These are phyloP conservation scores for Cichlasoma orientale DNA, from an alignment of 2,797 vertebrate genomes.

Conservation along the genomic window DNA sequence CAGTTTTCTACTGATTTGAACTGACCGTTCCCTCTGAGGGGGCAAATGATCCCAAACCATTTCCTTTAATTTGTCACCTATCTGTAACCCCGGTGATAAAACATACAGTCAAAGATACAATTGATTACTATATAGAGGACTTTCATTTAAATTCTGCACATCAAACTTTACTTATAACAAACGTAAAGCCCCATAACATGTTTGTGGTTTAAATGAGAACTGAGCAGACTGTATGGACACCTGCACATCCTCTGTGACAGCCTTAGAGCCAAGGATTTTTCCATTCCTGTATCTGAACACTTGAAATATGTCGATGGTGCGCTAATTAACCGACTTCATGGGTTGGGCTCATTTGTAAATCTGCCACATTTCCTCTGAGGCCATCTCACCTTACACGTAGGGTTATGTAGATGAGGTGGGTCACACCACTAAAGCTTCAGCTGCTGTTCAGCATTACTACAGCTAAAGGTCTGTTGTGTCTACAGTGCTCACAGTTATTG, in stretches of 20 bases:
- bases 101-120: neutral
- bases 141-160: neutral
- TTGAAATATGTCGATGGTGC: neutral
- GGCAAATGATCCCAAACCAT: neutral
- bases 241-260: neutral
- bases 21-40: neutral
- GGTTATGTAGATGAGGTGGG: neutral
- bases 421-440: neutral
- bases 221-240: neutral
- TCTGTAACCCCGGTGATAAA: neutral
- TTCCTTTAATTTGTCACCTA: neutral
- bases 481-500: neutral
- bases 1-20: neutral
- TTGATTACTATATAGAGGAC: too few species aligned
- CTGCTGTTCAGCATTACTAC: neutral
- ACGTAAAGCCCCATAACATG: neutral
- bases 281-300: neutral
- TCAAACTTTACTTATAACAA: neutral
- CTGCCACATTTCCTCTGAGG: neutral
- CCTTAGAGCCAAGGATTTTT: neutral
- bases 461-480: conserved; percentile 19
- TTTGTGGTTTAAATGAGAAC: neutral
- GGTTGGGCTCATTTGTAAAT: conserved; percentile 6
- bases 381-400: neutral
- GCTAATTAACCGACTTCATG: neutral